Percentiles rank a stretch among this genome's conserved stretches.
phyloP scores from a whole-genome alignment of 2,888 invertebrate species.

The Merodon equestris region DNA sequence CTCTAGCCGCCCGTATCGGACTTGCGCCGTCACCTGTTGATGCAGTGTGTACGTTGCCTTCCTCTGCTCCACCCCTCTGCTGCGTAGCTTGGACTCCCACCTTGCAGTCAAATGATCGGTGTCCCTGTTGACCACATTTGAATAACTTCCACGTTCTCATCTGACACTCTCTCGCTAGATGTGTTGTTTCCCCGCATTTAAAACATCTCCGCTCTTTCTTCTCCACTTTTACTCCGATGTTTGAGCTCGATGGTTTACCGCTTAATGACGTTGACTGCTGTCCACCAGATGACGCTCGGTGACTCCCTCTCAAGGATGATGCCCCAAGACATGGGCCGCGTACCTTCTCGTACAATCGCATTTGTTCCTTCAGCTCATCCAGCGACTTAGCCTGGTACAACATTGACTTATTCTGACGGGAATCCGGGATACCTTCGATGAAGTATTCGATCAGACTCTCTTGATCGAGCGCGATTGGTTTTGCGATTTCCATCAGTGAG shows the following conservation, averaged over 20 bases:
- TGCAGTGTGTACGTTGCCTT: neutral
- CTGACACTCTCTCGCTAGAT: neutral
- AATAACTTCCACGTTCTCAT: neutral
- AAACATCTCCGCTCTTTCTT: neutral
- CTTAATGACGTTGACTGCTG: too few relatives aligned
- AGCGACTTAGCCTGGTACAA: slow-evolving; percentile 10
- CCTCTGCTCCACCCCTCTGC: neutral
- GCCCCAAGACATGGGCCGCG: slow-evolving; percentile 1
- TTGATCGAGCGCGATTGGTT: slow-evolving; percentile 47
- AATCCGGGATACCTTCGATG: slow-evolving; percentile 34
- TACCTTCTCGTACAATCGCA: slow-evolving; percentile 20
- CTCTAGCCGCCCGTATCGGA: neutral
- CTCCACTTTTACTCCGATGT: too few relatives aligned
- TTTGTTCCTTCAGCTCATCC: slow-evolving; percentile 13
- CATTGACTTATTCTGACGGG: slow-evolving; percentile 1
- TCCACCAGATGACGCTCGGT: too few relatives aligned
- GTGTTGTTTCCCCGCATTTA: neutral
- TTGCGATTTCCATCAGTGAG: slow-evolving; percentile 39
- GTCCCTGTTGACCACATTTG: slow-evolving; percentile 1
- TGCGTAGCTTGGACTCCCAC: neutral
- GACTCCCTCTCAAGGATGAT: too few relatives aligned
- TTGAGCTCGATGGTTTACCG: too few relatives aligned
- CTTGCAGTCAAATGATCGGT: neutral
- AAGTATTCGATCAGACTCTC: slow-evolving; percentile 50
- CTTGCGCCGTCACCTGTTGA: neutral